Conservation (phyloP, 2,888 invertebrate species). For the Ectemnius cavifrons region DNA sequence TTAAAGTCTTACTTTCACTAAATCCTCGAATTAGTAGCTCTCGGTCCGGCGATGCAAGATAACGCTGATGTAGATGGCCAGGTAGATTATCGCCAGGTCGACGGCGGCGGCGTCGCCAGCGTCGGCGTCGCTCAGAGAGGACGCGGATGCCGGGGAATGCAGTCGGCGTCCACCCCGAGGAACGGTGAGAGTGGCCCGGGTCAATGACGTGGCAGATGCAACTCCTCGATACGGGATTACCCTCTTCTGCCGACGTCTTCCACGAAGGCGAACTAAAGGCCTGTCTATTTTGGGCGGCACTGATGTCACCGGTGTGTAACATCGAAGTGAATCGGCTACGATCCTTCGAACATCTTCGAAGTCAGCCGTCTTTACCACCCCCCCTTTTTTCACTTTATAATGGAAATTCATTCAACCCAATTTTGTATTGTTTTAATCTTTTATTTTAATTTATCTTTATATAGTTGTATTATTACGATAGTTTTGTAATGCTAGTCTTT, state of each 20-base stretch:
- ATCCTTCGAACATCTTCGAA: no score
- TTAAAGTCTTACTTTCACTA: conserved; percentile 69
- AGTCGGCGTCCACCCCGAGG: no score
- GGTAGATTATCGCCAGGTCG: conserved; percentile 57
- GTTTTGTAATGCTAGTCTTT: no score
- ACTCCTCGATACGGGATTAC: conserved; percentile 67
- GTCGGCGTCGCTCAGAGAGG: conserved; percentile 29
- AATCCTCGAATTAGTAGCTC: conserved; percentile 74
- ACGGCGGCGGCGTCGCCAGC: background rate
- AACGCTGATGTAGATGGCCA: conserved; percentile 70
- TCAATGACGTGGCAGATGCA: conserved; percentile 73
- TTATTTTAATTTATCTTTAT: no score
- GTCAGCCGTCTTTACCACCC: no score
- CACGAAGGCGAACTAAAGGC: conserved; percentile 48
- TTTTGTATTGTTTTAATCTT: no score
- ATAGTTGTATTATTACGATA: no score
- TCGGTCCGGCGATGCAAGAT: conserved; percentile 71
- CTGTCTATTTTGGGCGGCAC: conserved; percentile 46
- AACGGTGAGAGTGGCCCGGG: conserved; percentile 43
- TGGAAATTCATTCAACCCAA: no score
- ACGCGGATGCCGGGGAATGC: conserved; percentile 25
- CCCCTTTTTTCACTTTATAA: no score
- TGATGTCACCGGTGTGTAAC: conserved; percentile 36
- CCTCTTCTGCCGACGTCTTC: conserved; percentile 54
- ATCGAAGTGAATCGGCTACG: background rate